Evolutionary conservation across 1,140 invertebrate species (phyloP).

Genomic region (Sycophaga agraensis): DNA sequence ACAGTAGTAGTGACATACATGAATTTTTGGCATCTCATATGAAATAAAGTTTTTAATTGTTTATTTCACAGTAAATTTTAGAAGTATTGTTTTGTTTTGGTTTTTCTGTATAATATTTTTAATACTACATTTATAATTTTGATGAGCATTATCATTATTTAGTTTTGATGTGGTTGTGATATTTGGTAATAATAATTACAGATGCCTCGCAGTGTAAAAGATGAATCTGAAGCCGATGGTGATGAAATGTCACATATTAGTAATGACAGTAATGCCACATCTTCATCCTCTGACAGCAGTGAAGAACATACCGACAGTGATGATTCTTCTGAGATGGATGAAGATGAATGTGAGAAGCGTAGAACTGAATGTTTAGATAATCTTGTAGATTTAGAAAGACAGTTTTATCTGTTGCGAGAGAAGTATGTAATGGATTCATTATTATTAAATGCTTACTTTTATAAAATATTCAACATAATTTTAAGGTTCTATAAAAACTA

Average conservation of each 20-base stretch:
- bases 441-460: not conserved
- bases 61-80: too few relatives aligned
- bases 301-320: slow-evolving; percentile 75
- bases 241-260: slow-evolving; percentile 58
- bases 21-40: too few relatives aligned
- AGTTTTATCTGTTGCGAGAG: slow-evolving; percentile 84
- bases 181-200: slow-evolving; percentile 22
- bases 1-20: too few relatives aligned
- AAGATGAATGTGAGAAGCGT: slow-evolving; percentile 84
- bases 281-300: slow-evolving; percentile 68
- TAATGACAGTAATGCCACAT: slow-evolving; percentile 54
- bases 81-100: too few relatives aligned
- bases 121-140: too few relatives aligned
- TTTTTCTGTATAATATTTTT: too few relatives aligned
- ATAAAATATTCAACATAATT: not conserved
- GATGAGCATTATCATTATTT: too few relatives aligned
- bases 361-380: slow-evolving; percentile 82
- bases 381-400: slow-evolving; percentile 83
- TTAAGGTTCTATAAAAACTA: not conserved
- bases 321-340: slow-evolving; percentile 88
- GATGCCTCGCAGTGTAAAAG: slow-evolving; percentile 53
- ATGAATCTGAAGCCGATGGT: slow-evolving; percentile 54
- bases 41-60: too few relatives aligned
- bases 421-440: slow-evolving; percentile 63
- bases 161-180: too few relatives aligned